Percentiles rank a stretch among this genome's conserved stretches.
These are phyloP conservation scores for Himalopsyche anomala DNA, from an alignment of 2,888 invertebrate species.

Conservation along the genomic window DNA sequence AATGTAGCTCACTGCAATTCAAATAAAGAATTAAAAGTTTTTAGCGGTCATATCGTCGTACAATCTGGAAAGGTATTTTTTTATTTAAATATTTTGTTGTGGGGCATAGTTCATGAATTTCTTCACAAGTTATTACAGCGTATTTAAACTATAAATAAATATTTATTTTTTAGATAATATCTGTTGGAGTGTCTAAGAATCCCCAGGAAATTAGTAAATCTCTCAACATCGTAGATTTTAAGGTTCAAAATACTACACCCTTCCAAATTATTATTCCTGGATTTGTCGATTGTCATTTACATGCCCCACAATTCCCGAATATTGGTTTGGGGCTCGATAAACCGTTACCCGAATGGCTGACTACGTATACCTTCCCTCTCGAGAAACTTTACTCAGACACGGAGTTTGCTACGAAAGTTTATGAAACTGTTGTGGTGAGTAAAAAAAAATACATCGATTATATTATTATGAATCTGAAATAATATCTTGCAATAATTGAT, in stretches of 20 bases:
- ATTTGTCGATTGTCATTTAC: conserved; percentile 92
- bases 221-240: conserved; percentile 55
- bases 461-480: too few relatives aligned
- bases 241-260: conserved; percentile 67
- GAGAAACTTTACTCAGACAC: conserved; percentile 84
- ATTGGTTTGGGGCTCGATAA: conserved; percentile 88
- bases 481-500: too few relatives aligned
- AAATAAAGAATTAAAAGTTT: conserved; percentile 71
- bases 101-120: background rate
- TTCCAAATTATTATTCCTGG: conserved; percentile 90
- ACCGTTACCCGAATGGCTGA: conserved; percentile 89
- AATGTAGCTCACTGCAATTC: conserved; percentile 71
- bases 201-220: conserved; percentile 59
- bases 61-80: conserved; percentile 77
- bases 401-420: conserved; percentile 83
- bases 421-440: conserved; percentile 88
- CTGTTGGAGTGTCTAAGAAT: conserved; percentile 76
- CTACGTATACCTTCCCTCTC: conserved; percentile 89
- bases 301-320: conserved; percentile 93
- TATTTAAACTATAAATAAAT: too few relatives aligned
- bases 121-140: background rate
- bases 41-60: conserved; percentile 77
- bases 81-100: conserved; percentile 49
- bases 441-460: background rate
- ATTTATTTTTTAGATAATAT: conserved; percentile 70